phyloP scores from a whole-genome alignment of 1,140 invertebrate genomes.

The Papilio xuthus region DNA sequence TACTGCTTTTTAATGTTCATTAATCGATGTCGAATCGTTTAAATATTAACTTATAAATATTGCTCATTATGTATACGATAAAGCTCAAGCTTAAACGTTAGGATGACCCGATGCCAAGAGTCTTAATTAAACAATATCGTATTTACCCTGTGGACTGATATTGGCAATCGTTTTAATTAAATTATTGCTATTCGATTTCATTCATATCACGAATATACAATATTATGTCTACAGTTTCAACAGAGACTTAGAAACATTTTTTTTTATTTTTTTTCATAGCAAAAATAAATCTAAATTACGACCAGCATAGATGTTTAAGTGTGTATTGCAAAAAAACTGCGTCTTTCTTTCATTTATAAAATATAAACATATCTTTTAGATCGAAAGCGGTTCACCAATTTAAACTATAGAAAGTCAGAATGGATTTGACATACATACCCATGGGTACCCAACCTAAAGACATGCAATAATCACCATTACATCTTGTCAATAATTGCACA shows the following conservation, averaged over 20 bases:
- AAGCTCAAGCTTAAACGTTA: slow-evolving; percentile 13
- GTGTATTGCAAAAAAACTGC: no score
- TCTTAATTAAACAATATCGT: slow-evolving; percentile 7
- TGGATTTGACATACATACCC: no score
- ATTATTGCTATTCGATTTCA: neutral
- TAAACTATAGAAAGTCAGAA: no score
- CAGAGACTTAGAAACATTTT: neutral
- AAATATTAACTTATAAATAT: neutral
- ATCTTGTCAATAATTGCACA: no score
- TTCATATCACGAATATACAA: neutral
- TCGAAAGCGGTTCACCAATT: no score
- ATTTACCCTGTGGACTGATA: neutral
- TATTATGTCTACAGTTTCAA: neutral
- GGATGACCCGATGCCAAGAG: neutral
- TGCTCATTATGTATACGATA: neutral
- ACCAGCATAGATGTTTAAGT: no score
- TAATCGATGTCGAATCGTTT: neutral
- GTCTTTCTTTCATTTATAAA: no score
- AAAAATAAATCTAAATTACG: neutral
- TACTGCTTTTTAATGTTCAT: neutral
- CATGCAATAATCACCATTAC: no score
- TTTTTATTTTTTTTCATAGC: neutral
- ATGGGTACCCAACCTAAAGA: no score
- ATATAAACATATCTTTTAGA: no score
- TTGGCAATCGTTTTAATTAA: neutral